Conservation (phyloP, 2,113 vertebrate genomes). For the Glaucomys volans region DNA sequence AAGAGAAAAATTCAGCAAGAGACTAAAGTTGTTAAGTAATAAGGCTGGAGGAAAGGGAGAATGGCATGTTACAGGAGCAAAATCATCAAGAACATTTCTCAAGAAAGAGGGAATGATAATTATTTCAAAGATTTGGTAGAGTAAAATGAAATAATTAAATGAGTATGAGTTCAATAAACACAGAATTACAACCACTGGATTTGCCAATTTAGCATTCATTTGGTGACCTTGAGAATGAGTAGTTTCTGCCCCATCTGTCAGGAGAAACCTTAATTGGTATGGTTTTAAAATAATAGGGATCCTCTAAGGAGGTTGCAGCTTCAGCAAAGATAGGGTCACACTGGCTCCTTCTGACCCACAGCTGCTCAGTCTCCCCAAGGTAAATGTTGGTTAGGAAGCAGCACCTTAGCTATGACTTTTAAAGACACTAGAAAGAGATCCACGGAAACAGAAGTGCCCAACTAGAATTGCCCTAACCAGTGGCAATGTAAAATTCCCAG, state of each 20-base stretch:
- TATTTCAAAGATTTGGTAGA: not conserved
- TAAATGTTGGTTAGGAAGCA: not conserved
- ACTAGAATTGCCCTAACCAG: not conserved
- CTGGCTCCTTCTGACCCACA: not conserved
- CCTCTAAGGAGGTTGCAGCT: too few species aligned
- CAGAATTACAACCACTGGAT: not conserved
- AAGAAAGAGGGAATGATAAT: not conserved
- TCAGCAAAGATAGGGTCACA: not conserved
- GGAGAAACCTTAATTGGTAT: not conserved
- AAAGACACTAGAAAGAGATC: not conserved
- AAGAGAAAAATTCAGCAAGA: not conserved
- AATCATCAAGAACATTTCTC: not conserved
- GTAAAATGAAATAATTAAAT: not conserved
- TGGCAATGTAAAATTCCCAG: not conserved
- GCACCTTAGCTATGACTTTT: not conserved
- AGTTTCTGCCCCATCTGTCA: not conserved
- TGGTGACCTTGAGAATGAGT: not conserved
- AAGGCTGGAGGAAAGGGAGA: not conserved
- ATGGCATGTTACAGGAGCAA: not conserved
- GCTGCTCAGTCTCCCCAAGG: not conserved
- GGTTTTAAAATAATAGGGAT: not conserved
- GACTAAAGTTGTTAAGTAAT: not conserved
- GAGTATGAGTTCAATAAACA: not conserved
- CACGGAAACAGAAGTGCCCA: not conserved
- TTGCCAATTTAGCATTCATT: not conserved